A percentile compares a stretch with the other conserved stretches of the same genome.
phyloP scores from a whole-genome alignment of 2,888 invertebrate species.

The Stenchaetothrips biformis region DNA sequence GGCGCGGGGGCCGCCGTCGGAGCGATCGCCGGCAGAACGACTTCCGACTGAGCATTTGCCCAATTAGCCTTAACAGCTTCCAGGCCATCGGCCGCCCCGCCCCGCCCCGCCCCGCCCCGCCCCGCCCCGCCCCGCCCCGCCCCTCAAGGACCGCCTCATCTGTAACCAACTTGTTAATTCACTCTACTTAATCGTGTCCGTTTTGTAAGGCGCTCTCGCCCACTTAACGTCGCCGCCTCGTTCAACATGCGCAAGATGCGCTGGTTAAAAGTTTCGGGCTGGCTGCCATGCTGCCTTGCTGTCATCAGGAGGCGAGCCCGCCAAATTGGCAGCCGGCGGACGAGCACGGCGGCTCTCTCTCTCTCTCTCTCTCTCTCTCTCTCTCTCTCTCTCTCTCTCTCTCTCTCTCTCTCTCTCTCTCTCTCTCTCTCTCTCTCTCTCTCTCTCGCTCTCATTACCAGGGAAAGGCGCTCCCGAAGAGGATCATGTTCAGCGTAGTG shows the following conservation, averaged over 20 bases:
- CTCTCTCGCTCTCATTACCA: no score
- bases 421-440: no score
- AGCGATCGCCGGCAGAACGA: not conserved
- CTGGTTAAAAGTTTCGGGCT: slow-evolving; percentile 12
- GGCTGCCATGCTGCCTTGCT: not conserved
- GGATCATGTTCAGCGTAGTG: slow-evolving; percentile 16
- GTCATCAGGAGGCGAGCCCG: not conserved
- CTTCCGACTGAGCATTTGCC: slow-evolving; percentile 17
- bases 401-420: no score
- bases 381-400: no score
- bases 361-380: no score
- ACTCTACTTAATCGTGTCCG: slow-evolving; percentile 23
- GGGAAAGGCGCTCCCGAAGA: not conserved
- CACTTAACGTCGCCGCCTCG: not conserved
- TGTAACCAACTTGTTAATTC: slow-evolving; percentile 25
- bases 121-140: no score
- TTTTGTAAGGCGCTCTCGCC: not conserved
- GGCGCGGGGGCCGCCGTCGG: no score
- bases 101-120: not conserved
- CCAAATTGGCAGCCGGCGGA: not conserved
- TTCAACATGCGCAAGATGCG: slow-evolving; percentile 6
- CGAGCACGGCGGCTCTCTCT: not conserved
- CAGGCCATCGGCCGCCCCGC: slow-evolving; percentile 5
- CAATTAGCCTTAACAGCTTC: slow-evolving; percentile 23
- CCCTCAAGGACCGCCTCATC: not conserved